Evolutionary conservation across 2,797 vertebrate genomes (phyloP).

Genomic region (Chelonia mydas): DNA sequence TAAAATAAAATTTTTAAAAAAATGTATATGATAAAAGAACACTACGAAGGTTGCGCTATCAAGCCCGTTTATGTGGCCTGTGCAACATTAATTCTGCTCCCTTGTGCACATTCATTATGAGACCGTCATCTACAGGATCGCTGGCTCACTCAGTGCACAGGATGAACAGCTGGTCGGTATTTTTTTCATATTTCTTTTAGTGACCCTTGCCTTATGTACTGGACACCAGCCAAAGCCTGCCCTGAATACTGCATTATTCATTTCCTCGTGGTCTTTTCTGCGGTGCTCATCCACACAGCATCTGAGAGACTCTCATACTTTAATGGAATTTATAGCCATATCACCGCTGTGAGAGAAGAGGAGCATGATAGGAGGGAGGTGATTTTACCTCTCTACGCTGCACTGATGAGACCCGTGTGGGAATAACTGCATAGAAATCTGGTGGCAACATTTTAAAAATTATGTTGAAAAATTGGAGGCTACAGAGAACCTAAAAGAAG

Average conservation of each 20-base stretch:
- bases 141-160: background rate
- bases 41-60: no score
- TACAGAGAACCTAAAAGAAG: background rate
- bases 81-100: accelerated
- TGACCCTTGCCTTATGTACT: background rate
- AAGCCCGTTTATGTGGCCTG: accelerated
- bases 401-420: background rate
- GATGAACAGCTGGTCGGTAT: background rate
- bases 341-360: background rate
- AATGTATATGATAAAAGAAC: accelerated
- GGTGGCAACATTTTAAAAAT: background rate
- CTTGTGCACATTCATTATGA: accelerated
- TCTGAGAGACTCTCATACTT: background rate
- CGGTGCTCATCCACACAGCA: background rate
- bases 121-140: background rate
- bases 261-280: background rate
- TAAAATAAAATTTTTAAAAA: background rate
- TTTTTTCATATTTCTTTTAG: background rate
- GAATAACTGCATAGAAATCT: background rate
- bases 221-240: background rate
- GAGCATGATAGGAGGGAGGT: background rate
- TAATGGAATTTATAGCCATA: background rate
- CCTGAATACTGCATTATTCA: background rate
- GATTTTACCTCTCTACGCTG: background rate
- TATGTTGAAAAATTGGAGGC: background rate